Percentiles rank a stretch among this genome's conserved stretches.
Conservation (phyloP, 92 coral and sea anemone genomes). For the Parazoanthus atlanticus region DNA sequence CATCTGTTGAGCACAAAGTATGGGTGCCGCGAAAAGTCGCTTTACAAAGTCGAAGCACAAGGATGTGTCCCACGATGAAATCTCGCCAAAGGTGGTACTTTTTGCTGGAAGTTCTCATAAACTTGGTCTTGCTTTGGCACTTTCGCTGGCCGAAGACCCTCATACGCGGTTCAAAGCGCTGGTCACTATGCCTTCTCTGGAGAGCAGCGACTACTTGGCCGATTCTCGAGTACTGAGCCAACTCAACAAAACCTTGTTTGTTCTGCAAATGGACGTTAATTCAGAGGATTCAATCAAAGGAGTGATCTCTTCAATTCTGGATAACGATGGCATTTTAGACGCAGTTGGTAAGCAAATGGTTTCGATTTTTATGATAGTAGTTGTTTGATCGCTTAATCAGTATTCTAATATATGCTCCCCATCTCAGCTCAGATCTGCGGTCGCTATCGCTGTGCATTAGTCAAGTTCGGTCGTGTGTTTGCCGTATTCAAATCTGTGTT, state of each 20-base stretch:
- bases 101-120: conserved; percentile 92
- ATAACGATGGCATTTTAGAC: conserved; percentile 89
- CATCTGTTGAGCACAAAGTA: conserved; percentile 43
- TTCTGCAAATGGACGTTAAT: conserved; percentile 87
- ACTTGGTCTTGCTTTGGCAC: conserved; percentile 81
- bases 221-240: conserved; percentile 80
- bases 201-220: conserved; percentile 83
- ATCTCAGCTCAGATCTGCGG: conserved; percentile 17
- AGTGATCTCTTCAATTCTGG: conserved; percentile 83
- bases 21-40: conserved; percentile 57
- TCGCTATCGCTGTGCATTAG: not conserved
- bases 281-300: conserved; percentile 76
- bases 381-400: not conserved
- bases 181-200: conserved; percentile 89
- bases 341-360: conserved; percentile 78
- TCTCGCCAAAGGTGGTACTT: conserved; percentile 79
- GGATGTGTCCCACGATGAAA: conserved; percentile 53
- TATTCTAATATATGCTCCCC: not conserved
- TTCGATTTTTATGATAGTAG: not conserved
- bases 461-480: not conserved
- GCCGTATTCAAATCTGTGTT: not conserved
- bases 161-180: conserved; percentile 81
- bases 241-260: conserved; percentile 85
- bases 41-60: conserved; percentile 41
- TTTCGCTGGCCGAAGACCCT: conserved; percentile 84